Conservation (phyloP, 2,888 invertebrate genomes). For the Sylvicola cinctus region DNA sequence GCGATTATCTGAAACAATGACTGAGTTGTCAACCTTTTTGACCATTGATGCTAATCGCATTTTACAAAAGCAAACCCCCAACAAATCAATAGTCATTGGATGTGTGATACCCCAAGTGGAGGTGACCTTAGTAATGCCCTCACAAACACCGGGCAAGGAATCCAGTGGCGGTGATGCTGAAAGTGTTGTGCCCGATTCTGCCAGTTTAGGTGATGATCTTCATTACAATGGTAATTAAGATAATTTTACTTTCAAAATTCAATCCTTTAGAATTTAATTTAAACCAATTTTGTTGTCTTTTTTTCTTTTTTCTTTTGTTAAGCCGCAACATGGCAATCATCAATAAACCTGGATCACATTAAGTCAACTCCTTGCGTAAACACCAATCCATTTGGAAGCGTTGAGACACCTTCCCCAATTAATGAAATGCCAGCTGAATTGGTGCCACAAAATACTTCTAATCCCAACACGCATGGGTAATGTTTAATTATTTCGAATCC, state of each 20-base stretch:
- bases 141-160: constrained; percentile 65
- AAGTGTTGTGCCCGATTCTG: constrained; percentile 68
- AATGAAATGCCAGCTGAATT: constrained; percentile 19
- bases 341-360: constrained; percentile 19
- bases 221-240: constrained; percentile 34
- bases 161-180: constrained; percentile 68
- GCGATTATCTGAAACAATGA: constrained; percentile 58
- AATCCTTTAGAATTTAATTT: not conserved
- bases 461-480: constrained; percentile 23
- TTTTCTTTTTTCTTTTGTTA: constrained; percentile 8
- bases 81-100: constrained; percentile 41
- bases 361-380: constrained; percentile 11
- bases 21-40: constrained; percentile 60
- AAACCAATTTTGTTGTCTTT: not conserved
- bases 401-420: constrained; percentile 24
- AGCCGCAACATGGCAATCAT: constrained; percentile 23
- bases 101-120: constrained; percentile 71
- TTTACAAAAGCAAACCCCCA: constrained; percentile 29
- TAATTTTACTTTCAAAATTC: not conserved
- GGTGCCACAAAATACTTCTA: constrained; percentile 16
- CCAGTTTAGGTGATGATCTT: constrained; percentile 59
- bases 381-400: constrained; percentile 20
- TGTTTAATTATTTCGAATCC: too few species aligned
- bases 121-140: constrained; percentile 71
- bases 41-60: constrained; percentile 57